Base-by-base conservation (phyloP, 2,113 vertebrate genomes). In the Gadus macrocephalus region DNA sequence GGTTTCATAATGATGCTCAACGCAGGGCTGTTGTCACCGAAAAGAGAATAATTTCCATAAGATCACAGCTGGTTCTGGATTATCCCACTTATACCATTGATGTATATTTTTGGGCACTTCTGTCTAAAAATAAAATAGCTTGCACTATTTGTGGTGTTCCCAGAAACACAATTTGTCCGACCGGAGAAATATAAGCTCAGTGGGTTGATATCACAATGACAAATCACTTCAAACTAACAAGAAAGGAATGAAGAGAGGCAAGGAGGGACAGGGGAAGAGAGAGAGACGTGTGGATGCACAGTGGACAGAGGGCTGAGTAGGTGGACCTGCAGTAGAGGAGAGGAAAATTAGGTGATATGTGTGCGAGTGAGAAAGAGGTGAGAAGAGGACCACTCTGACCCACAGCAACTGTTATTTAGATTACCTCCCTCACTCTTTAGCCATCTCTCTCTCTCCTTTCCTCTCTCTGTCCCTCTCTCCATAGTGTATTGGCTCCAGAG, bases 401-500 rank as follows among this genome's bases (percentile, higher is more conserved):
- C 42, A 70, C 69, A 66, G 67, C 83, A 61, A 74, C 49, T 15
- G 55, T 58, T 58, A n/a, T 58, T 17, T 58, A 58, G 55, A 58
- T 58, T 58, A 14, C 4, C 62, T n/a, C 22, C 69, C 53, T 25
- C 53, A 38, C 31, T 69, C 42, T 68, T 66, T 16, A 49, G 31
- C 3, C 7, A 25, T 20, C 19, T 11, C 12, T 77, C 62, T 77
- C 60, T 65, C 15, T 74, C 11, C 25, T 38, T 69, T 64, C 73
- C 67, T 65, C 1, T 67, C 73, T 42, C 61, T 72, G 22, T 38
- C 20, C 4, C 28, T 6, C 16, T 62, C 59, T 19, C 69, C 62
- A 71, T 53, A 38, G 66, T 75, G 79, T 76, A 17, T 74, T 72
- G 55, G 71, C 72, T 75, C 81, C 75, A 49, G 19, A 17, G 75